Percentiles rank a stretch among this genome's conserved stretches.
Evolutionary conservation across 2,888 invertebrate genomes (phyloP).

Genomic region (Lithodes maja): DNA sequence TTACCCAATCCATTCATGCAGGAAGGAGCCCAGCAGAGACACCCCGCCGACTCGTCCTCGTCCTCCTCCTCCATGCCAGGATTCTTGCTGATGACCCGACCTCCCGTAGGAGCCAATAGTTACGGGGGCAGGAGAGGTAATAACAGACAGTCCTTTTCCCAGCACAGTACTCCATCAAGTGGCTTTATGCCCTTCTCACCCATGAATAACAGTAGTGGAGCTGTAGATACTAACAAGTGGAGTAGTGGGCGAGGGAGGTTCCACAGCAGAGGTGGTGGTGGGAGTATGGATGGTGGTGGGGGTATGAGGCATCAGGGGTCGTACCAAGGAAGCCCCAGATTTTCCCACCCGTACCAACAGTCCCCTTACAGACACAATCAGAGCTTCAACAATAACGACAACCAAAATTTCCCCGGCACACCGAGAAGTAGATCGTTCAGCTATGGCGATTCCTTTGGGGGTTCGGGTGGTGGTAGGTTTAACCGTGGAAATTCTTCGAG

Average conservation of each 20-base stretch:
- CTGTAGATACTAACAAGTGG: background rate
- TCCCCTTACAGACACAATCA: background rate
- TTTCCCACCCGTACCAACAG: constrained; percentile 34
- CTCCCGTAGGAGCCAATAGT: constrained; percentile 42
- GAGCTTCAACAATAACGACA: constrained; percentile 1
- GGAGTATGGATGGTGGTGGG: background rate
- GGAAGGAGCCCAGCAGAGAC: constrained; percentile 10
- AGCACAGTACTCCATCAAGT: constrained; percentile 5
- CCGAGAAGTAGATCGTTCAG: constrained; percentile 22
- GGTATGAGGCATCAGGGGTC: background rate
- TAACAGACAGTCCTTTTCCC: background rate
- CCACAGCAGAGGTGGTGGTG: constrained; percentile 4
- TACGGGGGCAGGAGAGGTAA: constrained; percentile 20
- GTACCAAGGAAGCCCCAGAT: constrained; percentile 35
- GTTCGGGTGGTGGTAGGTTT: background rate
- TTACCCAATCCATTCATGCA: constrained; percentile 49
- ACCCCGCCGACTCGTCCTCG: background rate
- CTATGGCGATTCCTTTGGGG: background rate
- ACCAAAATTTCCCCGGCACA: constrained; percentile 16
- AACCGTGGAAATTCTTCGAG: constrained; percentile 22
- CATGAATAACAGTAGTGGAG: background rate
- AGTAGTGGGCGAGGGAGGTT: constrained; percentile 13
- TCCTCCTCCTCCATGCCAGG: constrained; percentile 14
- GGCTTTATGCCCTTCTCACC: constrained; percentile 52
- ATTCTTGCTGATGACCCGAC: constrained; percentile 50